Evolutionary conservation across 2,113 vertebrate species (phyloP), one percentile per base, ranked within the genome.

Genomic region (Nycticryphes semicollaris): DNA sequence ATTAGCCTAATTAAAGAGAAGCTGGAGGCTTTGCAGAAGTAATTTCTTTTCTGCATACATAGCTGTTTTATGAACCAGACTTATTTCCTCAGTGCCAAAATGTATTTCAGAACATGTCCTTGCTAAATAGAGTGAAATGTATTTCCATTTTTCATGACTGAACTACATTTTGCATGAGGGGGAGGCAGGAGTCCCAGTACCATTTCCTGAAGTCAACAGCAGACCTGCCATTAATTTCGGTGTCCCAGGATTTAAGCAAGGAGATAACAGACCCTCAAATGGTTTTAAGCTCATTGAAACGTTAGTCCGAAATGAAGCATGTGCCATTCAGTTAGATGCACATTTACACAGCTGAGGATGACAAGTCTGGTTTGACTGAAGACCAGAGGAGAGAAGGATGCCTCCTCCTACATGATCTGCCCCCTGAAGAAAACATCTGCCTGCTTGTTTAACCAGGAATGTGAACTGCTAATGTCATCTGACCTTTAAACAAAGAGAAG

Each of bases 341-440:
- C 70, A 95, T 96, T 97, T 96, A 94, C 94, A 96, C 97, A 97
- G 96, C 91, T 96, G 97, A 97, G 91, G 70, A 88, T 80, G 92
- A 94, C 91, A 92, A 88, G 93, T 47, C 91, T 67, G 57, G 77
- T 82, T 92, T 96, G 89, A 95, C 89, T 96, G 96, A 97, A 88
- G 70, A 88, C 92, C 92, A 25, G 86, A 97, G 89, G 77, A 96
- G 88, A 89, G 74, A 97, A 72, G 1, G 67, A 87, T 95, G 89
- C 70, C 94, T 95, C 97, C 94, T 97, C 94, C 96, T 96, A 94
- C 88, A 77, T 91, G 90, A 67, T 93, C 80, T 95, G 80, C 94
- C 97, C 96, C 94, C 96, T 97, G 96, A 97, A 97, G 98, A 97
- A 97, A 98, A 98, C 97, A 98, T 97, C 97, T 98, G 97, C 89